A percentile compares a stretch with the other conserved stretches of the same genome.
Conservation (phyloP, 2,797 vertebrate genomes). For the Allobates femoralis region DNA sequence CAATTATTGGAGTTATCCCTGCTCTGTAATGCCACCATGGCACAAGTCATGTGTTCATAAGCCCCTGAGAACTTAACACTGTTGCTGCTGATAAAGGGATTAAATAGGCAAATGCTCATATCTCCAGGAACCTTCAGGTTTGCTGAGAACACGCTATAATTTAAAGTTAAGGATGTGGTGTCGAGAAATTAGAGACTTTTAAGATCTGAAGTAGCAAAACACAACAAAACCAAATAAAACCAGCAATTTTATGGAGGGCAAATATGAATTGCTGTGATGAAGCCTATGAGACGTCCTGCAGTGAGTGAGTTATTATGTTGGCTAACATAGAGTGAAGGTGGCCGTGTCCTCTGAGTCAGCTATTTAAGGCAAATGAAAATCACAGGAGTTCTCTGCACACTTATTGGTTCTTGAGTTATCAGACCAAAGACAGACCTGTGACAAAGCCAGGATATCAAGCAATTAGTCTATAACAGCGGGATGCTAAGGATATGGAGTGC, state of each 20-base stretch:
- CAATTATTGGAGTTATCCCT: conserved; percentile 51
- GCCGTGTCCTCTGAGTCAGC: conserved; percentile 55
- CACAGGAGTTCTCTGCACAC: conserved; percentile 27
- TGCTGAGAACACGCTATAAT: conserved; percentile 31
- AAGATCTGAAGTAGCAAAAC: conserved; percentile 6
- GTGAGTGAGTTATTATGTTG: conserved; percentile 19
- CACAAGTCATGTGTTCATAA: conserved; percentile 51
- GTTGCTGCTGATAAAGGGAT: conserved; percentile 60
- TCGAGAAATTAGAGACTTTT: neutral
- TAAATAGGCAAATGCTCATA: conserved; percentile 53
- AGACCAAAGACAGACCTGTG: conserved; percentile 41
- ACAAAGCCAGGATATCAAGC: conserved; percentile 42
- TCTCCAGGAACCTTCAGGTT: conserved; percentile 57
- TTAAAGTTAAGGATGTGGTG: conserved; percentile 38
- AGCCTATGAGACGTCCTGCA: conserved; percentile 28
- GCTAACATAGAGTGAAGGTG: conserved; percentile 35
- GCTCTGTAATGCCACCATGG: conserved; percentile 40
- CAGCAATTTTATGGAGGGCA: conserved; percentile 10
- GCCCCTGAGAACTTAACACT: conserved; percentile 50
- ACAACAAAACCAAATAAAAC: conserved; percentile 5
- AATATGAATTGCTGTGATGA: conserved; percentile 14
- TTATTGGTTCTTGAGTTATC: conserved; percentile 42
- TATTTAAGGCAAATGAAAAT: conserved; percentile 55
- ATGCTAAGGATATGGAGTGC: conserved; percentile 37
- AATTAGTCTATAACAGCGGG: conserved; percentile 46